Evolutionary conservation across 1,140 invertebrate genomes (phyloP), one percentile per base, ranked within the genome.

Genomic region (Rhynchophorus ferrugineus): DNA sequence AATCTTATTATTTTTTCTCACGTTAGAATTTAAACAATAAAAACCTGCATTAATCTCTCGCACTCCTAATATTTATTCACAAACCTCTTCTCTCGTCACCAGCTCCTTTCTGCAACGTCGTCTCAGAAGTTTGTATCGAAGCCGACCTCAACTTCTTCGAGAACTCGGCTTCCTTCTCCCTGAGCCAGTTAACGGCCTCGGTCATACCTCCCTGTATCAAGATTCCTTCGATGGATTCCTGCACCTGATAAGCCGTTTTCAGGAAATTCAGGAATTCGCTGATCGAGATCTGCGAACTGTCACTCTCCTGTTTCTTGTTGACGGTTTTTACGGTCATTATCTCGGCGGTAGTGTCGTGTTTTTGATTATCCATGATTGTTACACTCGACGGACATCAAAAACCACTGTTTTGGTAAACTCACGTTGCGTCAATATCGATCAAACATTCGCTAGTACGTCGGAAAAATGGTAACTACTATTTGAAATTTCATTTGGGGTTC

Each of bases 241-340:
- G 75, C 1, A 77, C 70, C 69, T 82, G 81, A 70, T 85, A 84
- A 1, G 82, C 81, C 7, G 79, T 82, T 64, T 78, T 76, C 73
- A 86, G 78, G 66, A 84, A 83, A 61, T 84, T 82, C 53, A 85
- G 78, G 67, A 85, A 85, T 59, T 82, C 77, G 68, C 78, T 78
- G 16, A 83, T 76, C 0, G 81, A 78, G 50, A 84, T 77, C 48
- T 81, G 71, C 1, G 73, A 66, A 38, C 42, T 39, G 24, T 62
- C 44, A 16, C 21, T 9, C 7, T 55, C 44, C 22, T 1, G 2
- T 45, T 44, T 54, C 36, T 29, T 29, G 24, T 29, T 5, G 5
- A 29, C 11, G 5, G 11, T 29, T 6, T 29, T 29, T 29, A 29
- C 11, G 5, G 24, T 11, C 5, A 5, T 6, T 29, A 29, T 29